Percentiles rank a stretch among this genome's conserved stretches.
Conservation (phyloP, 2,113 vertebrate genomes). For the Chinchilla lanigera region DNA sequence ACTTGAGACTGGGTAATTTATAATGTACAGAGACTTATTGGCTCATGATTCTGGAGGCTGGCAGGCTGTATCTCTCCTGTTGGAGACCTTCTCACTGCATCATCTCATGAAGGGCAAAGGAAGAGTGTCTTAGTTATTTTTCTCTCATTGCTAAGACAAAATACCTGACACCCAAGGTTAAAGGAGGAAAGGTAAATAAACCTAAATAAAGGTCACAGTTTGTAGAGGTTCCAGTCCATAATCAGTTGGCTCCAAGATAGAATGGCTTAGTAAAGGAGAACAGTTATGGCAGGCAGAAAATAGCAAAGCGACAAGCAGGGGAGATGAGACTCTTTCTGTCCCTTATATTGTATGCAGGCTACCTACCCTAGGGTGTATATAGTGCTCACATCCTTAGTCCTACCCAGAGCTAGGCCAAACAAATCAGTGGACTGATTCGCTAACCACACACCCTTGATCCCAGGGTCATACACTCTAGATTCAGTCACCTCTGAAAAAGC, state of each 20-base stretch:
- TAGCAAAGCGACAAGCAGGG: not conserved
- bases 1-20: not conserved
- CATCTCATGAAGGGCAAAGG: too few relatives aligned
- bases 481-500: not conserved
- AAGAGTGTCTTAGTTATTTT: not conserved
- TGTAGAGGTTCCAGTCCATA: not conserved
- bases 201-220: too few relatives aligned
- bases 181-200: not conserved
- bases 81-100: not conserved
- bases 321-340: not conserved
- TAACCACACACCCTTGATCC: not conserved
- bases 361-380: not conserved
- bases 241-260: not conserved
- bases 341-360: not conserved
- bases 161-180: not conserved
- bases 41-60: not conserved
- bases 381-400: not conserved
- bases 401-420: not conserved
- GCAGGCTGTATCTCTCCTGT: not conserved
- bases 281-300: not conserved
- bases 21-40: not conserved
- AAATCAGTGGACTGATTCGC: not conserved
- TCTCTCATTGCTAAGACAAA: not conserved
- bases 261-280: not conserved
- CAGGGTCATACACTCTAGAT: not conserved